Percentiles rank a stretch among this genome's conserved stretches.
phyloP scores from a whole-genome alignment of 2,797 vertebrate genomes.

The Scleropages formosus region DNA sequence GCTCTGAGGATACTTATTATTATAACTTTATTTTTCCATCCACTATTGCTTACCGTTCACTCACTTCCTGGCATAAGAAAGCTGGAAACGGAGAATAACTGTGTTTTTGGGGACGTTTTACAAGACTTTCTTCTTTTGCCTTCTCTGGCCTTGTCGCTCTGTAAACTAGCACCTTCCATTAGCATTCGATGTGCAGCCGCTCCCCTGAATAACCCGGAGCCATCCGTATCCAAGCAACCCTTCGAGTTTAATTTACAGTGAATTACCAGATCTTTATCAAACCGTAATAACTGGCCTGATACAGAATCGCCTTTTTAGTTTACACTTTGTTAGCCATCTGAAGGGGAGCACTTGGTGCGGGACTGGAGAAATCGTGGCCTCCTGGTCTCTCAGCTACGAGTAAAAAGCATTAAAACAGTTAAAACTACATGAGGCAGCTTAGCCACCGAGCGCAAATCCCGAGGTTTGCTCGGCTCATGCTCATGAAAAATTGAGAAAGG shows the following conservation, averaged over 20 bases:
- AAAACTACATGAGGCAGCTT: neutral
- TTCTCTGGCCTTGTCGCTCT: conserved; percentile 29
- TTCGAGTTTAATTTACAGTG: conserved; percentile 75
- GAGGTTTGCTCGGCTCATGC: neutral
- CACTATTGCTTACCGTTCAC: neutral
- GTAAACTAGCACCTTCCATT: conserved; percentile 65
- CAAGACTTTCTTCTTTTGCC: conserved; percentile 18
- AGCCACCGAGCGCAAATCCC: neutral
- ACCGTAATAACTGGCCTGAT: conserved; percentile 76
- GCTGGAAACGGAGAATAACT: neutral
- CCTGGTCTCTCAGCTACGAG: neutral
- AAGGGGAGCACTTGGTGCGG: neutral
- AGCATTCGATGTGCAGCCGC: conserved; percentile 72
- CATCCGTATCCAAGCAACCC: conserved; percentile 78
- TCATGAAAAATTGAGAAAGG: no score
- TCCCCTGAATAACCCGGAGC: conserved; percentile 69
- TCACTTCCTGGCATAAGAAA: neutral
- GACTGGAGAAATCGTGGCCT: conserved; percentile 7
- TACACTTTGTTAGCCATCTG: conserved; percentile 8
- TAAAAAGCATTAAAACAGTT: neutral
- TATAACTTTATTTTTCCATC: neutral
- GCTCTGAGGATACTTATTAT: no score
- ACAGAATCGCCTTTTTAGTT: conserved; percentile 73
- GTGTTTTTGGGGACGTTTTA: neutral
- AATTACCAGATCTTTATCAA: conserved; percentile 80